These are phyloP conservation scores for Corythoichthys haematopterus DNA, from an alignment of 2,113 vertebrate genomes.

Conservation along the genomic window DNA sequence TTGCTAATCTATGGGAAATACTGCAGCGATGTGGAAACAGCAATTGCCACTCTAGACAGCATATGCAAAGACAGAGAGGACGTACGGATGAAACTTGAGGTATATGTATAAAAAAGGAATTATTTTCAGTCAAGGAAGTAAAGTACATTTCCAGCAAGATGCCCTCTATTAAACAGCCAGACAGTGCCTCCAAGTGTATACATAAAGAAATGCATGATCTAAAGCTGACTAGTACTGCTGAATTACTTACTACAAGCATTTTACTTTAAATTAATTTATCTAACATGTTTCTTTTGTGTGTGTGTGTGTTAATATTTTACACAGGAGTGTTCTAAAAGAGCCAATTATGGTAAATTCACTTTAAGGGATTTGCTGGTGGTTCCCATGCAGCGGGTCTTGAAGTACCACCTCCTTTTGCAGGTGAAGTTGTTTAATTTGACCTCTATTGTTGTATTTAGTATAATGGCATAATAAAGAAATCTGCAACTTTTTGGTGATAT, in stretches of 20 bases:
- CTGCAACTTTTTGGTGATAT: neutral
- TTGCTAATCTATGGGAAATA: slow-evolving; percentile 95
- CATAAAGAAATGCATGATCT: slow-evolving; percentile 20
- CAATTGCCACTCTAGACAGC: slow-evolving; percentile 84
- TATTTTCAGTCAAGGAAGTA: neutral
- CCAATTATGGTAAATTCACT: slow-evolving; percentile 95
- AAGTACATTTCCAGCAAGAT: neutral
- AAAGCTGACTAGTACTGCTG: neutral
- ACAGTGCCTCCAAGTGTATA: slow-evolving; percentile 52
- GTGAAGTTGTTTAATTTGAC: slow-evolving; percentile 52
- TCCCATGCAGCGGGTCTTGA: slow-evolving; percentile 95
- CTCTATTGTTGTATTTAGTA: neutral
- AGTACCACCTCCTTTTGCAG: slow-evolving; percentile 95
- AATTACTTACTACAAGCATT: neutral
- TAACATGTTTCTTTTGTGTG: neutral
- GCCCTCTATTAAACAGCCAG: slow-evolving; percentile 9
- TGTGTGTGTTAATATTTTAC: neutral
- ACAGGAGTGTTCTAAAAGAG: slow-evolving; percentile 94
- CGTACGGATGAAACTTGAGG: slow-evolving; percentile 91
- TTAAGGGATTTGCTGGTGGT: slow-evolving; percentile 93
- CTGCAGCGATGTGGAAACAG: slow-evolving; percentile 91
- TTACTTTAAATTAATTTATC: neutral
- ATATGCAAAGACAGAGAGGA: slow-evolving; percentile 95
- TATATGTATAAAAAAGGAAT: slow-evolving; percentile 37
- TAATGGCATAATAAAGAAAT: neutral